Percentiles rank a stretch among this genome's conserved stretches.
Conservation (phyloP, 2,888 invertebrate species). For the Catotricha subobsoleta region DNA sequence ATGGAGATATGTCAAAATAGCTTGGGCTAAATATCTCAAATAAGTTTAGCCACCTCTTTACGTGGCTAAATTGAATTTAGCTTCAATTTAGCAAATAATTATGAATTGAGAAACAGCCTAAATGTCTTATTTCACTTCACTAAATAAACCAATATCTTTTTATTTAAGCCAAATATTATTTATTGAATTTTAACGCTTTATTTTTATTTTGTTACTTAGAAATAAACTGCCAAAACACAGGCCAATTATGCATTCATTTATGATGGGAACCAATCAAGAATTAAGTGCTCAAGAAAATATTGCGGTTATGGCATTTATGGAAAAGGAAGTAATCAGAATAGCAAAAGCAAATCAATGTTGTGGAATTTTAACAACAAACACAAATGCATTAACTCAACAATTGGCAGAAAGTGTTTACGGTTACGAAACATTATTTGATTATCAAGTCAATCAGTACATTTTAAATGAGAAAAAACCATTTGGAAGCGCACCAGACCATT, state of each 20-base stretch:
- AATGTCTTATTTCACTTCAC: no score
- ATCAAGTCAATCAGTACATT: conserved; percentile 63
- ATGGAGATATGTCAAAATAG: no score
- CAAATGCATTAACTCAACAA: conserved; percentile 81
- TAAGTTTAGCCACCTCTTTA: no score
- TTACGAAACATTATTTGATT: conserved; percentile 57
- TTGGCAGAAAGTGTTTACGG: conserved; percentile 59
- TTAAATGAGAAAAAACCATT: conserved; percentile 56
- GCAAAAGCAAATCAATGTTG: conserved; percentile 45
- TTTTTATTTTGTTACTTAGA: neutral
- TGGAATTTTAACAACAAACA: conserved; percentile 74
- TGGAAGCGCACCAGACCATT: conserved; percentile 52
- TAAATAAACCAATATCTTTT: neutral
- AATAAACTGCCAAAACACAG: neutral
- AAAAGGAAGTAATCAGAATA: conserved; percentile 49
- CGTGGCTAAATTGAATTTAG: no score
- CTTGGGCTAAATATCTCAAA: no score
- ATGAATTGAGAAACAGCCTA: no score
- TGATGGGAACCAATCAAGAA: conserved; percentile 63
- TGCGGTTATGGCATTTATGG: conserved; percentile 58
- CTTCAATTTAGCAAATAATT: no score
- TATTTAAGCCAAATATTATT: neutral
- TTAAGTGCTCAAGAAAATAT: conserved; percentile 58
- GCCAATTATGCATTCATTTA: conserved; percentile 57
- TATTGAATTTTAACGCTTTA: neutral